Evolutionary conservation across 2,888 invertebrate species (phyloP), one percentile per base, ranked within the genome.

Genomic region (Himalopsyche japonica): DNA sequence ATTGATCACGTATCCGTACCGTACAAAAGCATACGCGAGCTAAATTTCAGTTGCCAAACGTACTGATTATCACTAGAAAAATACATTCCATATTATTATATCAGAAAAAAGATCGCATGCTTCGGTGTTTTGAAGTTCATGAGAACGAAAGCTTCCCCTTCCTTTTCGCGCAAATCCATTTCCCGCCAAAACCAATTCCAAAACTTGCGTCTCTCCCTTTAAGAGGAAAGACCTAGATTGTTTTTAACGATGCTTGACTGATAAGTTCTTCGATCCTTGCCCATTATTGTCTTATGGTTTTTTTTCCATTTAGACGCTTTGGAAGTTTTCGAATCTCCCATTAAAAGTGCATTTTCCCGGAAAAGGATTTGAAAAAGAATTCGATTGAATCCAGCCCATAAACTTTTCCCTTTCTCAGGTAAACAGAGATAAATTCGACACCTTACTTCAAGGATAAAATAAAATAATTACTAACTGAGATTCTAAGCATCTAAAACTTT

Each of bases 221-320:
- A 18, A 49, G 48, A 37, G 37, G 76, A 79, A 76, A 47, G 82
- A 79, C 47, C 77, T 30, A 79, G 77, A 84, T 84, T 84, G 84
- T 84, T 84, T 84, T 78, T 81, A 81, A 84, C 81, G 84, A 84
- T 78, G 81, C 76, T 48, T 81, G 81, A 81, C 81, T 81, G 84
- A 81, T 81, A 84, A 81, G 43, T 84, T 81, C 43, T 80, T 83
- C 79, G 32, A 76, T 83, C 81, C 84, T 57, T 12, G n/a, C 30
- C 80, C 81, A 78, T 81, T 84, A 76, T 84, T 70, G 48, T 78
- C 76, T 49, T 49, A 57, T 81, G 80, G 24, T 76, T 82, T 48
- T 82, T 37, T 82, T 82, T 57, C 78, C 37, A 37, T 82, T 82
- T 82, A 82, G 78, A 78, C 78, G 82, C 79, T 57, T 37, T 76